These are phyloP conservation scores for Rafetus swinhoei DNA, from an alignment of 2,113 vertebrate genomes.

Conservation along the genomic window DNA sequence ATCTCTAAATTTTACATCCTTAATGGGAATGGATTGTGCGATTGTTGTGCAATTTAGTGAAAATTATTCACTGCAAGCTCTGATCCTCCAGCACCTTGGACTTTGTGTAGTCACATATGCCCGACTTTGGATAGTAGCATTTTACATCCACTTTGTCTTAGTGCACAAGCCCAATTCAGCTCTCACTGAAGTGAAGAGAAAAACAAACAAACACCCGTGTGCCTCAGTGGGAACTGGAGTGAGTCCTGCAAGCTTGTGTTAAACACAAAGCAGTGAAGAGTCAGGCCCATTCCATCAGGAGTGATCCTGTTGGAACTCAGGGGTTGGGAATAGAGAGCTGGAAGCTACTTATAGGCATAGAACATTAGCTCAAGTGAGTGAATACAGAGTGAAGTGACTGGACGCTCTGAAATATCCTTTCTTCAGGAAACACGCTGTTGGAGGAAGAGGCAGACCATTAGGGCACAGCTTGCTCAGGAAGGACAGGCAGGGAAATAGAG, in stretches of 20 bases:
- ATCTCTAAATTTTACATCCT: background rate
- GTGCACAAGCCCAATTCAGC: background rate
- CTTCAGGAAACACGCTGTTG: background rate
- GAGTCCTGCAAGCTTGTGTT: background rate
- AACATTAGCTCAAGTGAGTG: background rate
- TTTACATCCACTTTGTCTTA: background rate
- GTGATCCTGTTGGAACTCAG: background rate
- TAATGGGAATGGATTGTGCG: background rate
- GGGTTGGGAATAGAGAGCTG: background rate
- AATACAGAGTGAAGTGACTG: background rate
- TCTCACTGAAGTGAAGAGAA: background rate
- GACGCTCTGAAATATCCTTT: background rate
- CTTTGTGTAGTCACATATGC: background rate
- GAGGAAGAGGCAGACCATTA: background rate
- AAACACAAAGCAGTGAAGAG: background rate
- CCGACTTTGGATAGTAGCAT: background rate
- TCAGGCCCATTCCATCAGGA: background rate
- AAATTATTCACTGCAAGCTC: no score
- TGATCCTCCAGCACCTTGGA: background rate
- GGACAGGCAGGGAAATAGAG: no score
- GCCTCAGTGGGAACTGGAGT: background rate
- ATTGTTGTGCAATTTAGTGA: background rate
- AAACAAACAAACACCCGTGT: background rate
- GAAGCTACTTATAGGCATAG: background rate
- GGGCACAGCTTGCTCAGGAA: no score